Evolutionary conservation across 92 coral and sea anemone genomes (phyloP).

Genomic region (Bergia puertoricense): DNA sequence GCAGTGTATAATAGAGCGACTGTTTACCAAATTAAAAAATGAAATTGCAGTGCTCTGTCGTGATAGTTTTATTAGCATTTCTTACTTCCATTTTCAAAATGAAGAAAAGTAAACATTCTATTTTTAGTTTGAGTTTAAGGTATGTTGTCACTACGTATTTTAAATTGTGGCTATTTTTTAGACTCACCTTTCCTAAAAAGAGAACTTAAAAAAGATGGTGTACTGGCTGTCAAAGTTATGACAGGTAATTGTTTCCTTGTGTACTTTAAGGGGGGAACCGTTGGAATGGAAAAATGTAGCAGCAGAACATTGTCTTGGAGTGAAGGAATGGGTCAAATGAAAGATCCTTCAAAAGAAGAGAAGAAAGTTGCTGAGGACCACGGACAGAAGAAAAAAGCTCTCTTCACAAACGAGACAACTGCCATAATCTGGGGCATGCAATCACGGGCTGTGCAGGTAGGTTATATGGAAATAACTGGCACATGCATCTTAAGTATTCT

Average conservation of each 20-base stretch:
- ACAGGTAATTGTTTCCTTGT: neutral
- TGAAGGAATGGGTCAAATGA: conserved; percentile 17
- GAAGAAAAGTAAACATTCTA: too few relatives aligned
- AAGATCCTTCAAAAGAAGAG: conserved; percentile 41
- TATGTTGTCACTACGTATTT: too few relatives aligned
- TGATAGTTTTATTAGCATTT: too few relatives aligned
- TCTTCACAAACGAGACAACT: conserved; percentile 80
- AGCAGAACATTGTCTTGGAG: conserved; percentile 49
- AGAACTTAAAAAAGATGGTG: too few relatives aligned
- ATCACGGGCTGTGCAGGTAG: conserved; percentile 94
- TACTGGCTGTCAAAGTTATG: neutral
- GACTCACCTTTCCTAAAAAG: too few relatives aligned
- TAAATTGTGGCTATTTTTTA: too few relatives aligned
- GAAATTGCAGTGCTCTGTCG: too few relatives aligned
- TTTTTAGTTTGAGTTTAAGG: too few relatives aligned
- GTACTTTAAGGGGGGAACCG: conserved; percentile 42
- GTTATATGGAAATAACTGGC: neutral
- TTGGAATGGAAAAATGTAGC: conserved; percentile 30
- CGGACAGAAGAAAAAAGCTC: conserved; percentile 39
- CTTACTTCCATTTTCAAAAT: too few relatives aligned
- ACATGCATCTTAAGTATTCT: neutral
- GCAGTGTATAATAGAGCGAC: too few relatives aligned
- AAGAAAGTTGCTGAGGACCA: neutral
- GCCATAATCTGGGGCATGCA: conserved; percentile 97
- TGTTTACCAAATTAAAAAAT: too few relatives aligned